These are phyloP conservation scores for Cisticola juncidis DNA, from an alignment of 2,113 vertebrate genomes.

Conservation along the genomic window DNA sequence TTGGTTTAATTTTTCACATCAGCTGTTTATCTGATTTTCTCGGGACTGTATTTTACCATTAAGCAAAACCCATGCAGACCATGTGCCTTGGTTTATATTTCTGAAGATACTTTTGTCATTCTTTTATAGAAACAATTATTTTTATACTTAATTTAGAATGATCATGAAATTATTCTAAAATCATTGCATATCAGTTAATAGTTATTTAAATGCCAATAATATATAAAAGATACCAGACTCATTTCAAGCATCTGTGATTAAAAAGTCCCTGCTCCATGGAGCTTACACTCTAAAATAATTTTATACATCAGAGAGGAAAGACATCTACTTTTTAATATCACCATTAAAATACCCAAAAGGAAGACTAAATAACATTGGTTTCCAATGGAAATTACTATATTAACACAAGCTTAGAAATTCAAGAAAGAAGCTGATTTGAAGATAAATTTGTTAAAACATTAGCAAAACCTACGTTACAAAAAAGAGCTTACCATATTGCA, in stretches of 20 bases:
- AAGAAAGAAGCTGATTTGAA: background rate
- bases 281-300: constrained; percentile 42
- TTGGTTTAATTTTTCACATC: background rate
- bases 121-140: background rate
- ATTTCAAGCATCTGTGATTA: background rate
- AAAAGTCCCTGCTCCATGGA: constrained; percentile 18
- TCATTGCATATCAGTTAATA: background rate
- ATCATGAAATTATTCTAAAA: background rate
- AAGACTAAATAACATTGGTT: background rate
- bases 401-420: background rate
- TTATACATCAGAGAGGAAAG: background rate
- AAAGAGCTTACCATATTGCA: background rate
- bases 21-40: background rate
- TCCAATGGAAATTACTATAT: background rate
- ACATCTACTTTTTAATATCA: background rate
- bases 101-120: constrained; percentile 48
- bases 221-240: background rate
- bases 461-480: background rate
- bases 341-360: background rate
- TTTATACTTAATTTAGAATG: background rate
- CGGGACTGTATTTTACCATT: constrained; percentile 48
- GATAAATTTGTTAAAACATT: background rate
- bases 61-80: constrained; percentile 44
- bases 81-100: constrained; percentile 26
- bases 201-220: background rate